A percentile compares a stretch with the other conserved stretches of the same genome.
These are phyloP conservation scores for Epinephelus coioides DNA, from an alignment of 2,797 vertebrate species.

Conservation along the genomic window DNA sequence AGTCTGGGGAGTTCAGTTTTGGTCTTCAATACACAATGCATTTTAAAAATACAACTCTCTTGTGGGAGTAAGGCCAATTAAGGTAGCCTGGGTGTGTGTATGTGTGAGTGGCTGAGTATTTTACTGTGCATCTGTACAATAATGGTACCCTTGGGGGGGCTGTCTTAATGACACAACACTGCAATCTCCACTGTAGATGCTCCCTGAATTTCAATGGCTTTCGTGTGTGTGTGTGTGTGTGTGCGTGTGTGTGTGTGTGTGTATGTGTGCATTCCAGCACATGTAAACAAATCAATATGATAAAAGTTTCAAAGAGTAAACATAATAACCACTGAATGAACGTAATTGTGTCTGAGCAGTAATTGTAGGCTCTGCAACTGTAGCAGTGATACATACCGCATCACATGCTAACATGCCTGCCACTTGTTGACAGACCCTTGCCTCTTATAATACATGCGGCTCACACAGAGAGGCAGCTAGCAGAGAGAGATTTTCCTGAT, in stretches of 20 bases:
- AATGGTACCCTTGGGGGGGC: constrained; percentile 70
- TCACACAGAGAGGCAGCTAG: constrained; percentile 25
- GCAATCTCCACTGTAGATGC: constrained; percentile 71
- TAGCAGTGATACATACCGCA: constrained; percentile 59
- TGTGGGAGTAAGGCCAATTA: constrained; percentile 77
- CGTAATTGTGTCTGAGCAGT: constrained; percentile 58
- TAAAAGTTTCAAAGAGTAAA: constrained; percentile 63
- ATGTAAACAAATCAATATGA: constrained; percentile 75
- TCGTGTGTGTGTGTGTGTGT: constrained; percentile 22
- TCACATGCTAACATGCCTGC: constrained; percentile 43
- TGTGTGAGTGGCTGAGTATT: constrained; percentile 53
- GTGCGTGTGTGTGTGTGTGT: constrained; percentile 21
- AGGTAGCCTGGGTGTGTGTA: constrained; percentile 49
- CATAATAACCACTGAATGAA: constrained; percentile 68
- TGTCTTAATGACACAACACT: constrained; percentile 77
- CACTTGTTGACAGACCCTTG: constrained; percentile 38
- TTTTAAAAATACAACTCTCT: constrained; percentile 74
- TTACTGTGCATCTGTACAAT: constrained; percentile 77
- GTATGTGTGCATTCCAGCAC: constrained; percentile 38
- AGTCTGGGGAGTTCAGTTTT: constrained; percentile 69
- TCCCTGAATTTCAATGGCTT: constrained; percentile 66
- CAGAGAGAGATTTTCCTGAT: constrained; percentile 56
- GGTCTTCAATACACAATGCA: constrained; percentile 61
- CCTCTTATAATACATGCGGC: constrained; percentile 22
- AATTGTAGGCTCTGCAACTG: constrained; percentile 64